phyloP scores from a whole-genome alignment of 1,140 invertebrate genomes.

The Tetraneura akinire region DNA sequence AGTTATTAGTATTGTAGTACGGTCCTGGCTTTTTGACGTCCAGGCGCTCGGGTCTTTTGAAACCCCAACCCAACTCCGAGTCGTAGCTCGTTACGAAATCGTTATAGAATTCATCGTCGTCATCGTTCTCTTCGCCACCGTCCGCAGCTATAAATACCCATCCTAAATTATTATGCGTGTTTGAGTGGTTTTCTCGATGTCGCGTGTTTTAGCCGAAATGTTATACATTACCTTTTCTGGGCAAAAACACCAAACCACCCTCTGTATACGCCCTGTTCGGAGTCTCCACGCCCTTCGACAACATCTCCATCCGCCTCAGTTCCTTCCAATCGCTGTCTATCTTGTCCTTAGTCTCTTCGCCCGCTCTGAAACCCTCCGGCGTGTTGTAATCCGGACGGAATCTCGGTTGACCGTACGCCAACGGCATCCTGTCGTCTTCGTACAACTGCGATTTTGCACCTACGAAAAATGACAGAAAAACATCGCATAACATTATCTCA shows the following conservation, averaged over 20 bases:
- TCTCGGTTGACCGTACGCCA: conserved; percentile 38
- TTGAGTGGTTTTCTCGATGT: conserved; percentile 13
- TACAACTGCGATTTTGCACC: not conserved
- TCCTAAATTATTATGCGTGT: conserved; percentile 17
- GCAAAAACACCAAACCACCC: conserved; percentile 65
- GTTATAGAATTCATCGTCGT: conserved; percentile 51
- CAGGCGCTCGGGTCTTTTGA: conserved; percentile 80
- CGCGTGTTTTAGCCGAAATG: too few relatives aligned
- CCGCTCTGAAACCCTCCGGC: conserved; percentile 60
- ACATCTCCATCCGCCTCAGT: conserved; percentile 19
- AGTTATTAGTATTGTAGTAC: conserved; percentile 68
- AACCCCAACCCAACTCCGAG: conserved; percentile 61
- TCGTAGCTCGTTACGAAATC: conserved; percentile 53
- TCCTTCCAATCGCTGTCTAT: conserved; percentile 36
- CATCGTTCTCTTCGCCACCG: conserved; percentile 46
- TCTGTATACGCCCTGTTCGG: conserved; percentile 59
- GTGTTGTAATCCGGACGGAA: conserved; percentile 61
- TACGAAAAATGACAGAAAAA: not conserved
- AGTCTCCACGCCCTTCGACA: conserved; percentile 4
- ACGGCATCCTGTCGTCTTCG: not conserved
- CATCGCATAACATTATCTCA: too few relatives aligned
- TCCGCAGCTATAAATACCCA: conserved; percentile 9
- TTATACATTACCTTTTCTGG: conserved; percentile 56
- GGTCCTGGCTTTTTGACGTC: conserved; percentile 96
- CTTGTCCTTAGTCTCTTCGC: conserved; percentile 60